Conservation (phyloP, 2,888 invertebrate genomes). For the Schizaphis graminum region DNA sequence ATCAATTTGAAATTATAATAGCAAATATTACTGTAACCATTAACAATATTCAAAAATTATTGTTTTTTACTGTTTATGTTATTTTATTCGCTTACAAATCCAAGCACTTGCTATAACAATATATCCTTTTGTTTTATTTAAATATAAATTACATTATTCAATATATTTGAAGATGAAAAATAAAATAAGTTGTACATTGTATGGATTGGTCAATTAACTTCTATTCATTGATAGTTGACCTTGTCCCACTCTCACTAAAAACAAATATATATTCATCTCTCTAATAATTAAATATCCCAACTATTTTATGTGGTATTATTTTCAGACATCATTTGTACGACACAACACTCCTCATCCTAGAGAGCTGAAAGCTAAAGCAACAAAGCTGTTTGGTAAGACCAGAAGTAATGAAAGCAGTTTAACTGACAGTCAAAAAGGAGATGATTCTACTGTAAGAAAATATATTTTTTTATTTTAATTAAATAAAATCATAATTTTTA, state of each 20-base stretch:
- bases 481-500: not conserved
- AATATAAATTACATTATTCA: not conserved
- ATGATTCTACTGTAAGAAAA: conserved; percentile 56
- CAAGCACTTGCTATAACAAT: not conserved
- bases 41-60: not conserved
- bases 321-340: conserved; percentile 92
- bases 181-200: not conserved
- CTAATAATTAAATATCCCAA: conserved; percentile 33
- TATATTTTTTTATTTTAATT: not conserved
- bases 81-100: not conserved
- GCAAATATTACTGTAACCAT: not conserved
- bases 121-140: not conserved
- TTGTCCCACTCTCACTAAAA: conserved; percentile 51
- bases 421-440: conserved; percentile 63
- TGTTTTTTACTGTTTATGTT: not conserved
- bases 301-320: conserved; percentile 67
- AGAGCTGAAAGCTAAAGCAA: conserved; percentile 94
- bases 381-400: conserved; percentile 83
- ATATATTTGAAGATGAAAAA: not conserved
- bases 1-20: not conserved
- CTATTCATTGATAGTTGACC: conserved; percentile 68
- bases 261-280: conserved; percentile 40
- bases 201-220: conserved; percentile 67
- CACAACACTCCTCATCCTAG: conserved; percentile 99
- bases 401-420: conserved; percentile 64